Conservation (phyloP, 2,113 vertebrate genomes). For the Bettongia penicillata region DNA sequence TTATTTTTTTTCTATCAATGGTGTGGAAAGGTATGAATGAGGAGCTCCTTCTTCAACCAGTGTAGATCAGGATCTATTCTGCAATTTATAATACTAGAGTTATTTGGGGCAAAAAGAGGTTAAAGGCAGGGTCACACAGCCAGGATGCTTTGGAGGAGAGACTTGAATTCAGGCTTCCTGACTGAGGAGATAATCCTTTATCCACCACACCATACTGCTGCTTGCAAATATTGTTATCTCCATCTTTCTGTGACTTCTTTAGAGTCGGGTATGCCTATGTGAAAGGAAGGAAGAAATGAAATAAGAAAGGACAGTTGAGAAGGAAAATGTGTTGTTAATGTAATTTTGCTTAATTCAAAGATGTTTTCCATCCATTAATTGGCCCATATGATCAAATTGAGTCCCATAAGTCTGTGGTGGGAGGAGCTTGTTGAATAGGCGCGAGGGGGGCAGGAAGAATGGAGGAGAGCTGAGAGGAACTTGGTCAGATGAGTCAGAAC, state of each 20-base stretch:
- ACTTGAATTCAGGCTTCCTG: not conserved
- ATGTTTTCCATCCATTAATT: too few relatives aligned
- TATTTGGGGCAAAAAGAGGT: not conserved
- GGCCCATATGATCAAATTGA: too few relatives aligned
- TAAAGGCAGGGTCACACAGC: not conserved
- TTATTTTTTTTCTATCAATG: not conserved
- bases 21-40: not conserved
- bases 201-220: not conserved
- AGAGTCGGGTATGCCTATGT: not conserved
- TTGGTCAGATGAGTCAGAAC: too few relatives aligned
- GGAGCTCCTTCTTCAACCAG: not conserved
- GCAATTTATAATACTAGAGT: not conserved
- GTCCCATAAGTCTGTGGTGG: too few relatives aligned
- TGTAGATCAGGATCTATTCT: not conserved
- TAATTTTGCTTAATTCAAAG: too few relatives aligned
- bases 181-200: not conserved
- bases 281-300: not conserved
- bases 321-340: too few relatives aligned
- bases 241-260: not conserved
- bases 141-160: not conserved
- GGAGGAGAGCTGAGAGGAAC: too few relatives aligned
- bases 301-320: too few relatives aligned
- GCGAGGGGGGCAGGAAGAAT: too few relatives aligned
- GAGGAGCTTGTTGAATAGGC: too few relatives aligned
- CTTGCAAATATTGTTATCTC: not conserved